These are phyloP conservation scores for Drosophila neocordata DNA, from an alignment of 1,140 invertebrate species.

Conservation along the genomic window DNA sequence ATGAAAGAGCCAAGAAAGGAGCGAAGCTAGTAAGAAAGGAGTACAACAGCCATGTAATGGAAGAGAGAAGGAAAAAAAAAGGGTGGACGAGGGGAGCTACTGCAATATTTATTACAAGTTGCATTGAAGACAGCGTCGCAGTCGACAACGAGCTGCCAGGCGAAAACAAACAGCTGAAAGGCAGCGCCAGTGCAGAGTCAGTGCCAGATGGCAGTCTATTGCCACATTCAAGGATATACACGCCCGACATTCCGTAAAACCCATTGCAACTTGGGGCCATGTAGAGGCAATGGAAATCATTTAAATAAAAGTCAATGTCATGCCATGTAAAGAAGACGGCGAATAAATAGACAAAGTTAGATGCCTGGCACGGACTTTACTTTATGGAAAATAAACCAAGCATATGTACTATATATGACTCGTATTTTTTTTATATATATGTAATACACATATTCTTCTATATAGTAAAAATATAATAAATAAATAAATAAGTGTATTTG, in stretches of 20 bases:
- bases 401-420: conserved; percentile 1
- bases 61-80: conserved; percentile 5
- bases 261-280: conserved; percentile 12
- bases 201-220: conserved; percentile 63
- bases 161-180: conserved; percentile 63
- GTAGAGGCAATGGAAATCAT: conserved; percentile 64
- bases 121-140: conserved; percentile 60
- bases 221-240: conserved; percentile 58
- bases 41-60: conserved; percentile 32
- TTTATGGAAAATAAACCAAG: conserved; percentile 17
- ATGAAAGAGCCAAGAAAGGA: conserved; percentile 28
- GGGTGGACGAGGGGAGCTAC: conserved; percentile 29
- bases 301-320: conserved; percentile 82
- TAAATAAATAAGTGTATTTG: neutral
- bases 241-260: neutral
- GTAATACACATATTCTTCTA: too few relatives aligned
- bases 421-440: neutral
- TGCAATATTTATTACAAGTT: conserved; percentile 80
- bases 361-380: conserved; percentile 8
- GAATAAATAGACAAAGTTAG: conserved; percentile 65
- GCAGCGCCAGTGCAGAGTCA: conserved; percentile 21
- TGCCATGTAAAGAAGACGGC: conserved; percentile 74
- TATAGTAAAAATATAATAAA: neutral
- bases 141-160: conserved; percentile 54
- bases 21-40: neutral